Conservation (phyloP, 2,888 invertebrate genomes). For the Amiota mariae region DNA sequence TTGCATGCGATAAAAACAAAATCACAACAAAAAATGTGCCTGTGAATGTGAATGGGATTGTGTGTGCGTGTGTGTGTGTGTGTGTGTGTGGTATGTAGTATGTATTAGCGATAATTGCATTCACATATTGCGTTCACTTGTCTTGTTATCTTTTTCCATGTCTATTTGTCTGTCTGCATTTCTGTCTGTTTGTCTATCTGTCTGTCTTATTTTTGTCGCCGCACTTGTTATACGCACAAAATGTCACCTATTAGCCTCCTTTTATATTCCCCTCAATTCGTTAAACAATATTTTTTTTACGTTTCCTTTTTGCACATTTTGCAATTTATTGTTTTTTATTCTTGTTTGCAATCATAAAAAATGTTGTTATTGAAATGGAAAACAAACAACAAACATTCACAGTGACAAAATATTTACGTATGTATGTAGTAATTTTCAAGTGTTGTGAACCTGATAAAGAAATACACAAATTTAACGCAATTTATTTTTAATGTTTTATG, state of each 20-base stretch:
- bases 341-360: constrained; percentile 2
- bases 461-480: background rate
- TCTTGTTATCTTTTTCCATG: too few relatives aligned
- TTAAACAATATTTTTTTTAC: background rate
- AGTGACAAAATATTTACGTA: constrained; percentile 20
- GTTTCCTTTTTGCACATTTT: background rate
- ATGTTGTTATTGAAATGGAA: background rate
- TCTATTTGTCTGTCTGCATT: background rate
- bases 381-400: background rate
- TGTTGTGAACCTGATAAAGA: background rate
- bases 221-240: background rate
- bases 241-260: background rate
- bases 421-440: constrained; percentile 8
- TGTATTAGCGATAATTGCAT: constrained; percentile 1
- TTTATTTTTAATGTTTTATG: background rate
- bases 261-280: background rate
- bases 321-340: background rate
- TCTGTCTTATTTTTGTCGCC: background rate
- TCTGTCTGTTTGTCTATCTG: background rate
- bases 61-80: background rate
- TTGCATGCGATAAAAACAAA: constrained; percentile 10
- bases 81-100: background rate
- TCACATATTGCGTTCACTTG: too few relatives aligned
- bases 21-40: background rate
- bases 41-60: too few relatives aligned